Base-by-base conservation (phyloP, 2,797 vertebrate species). In the Sebastes hubbsi region DNA sequence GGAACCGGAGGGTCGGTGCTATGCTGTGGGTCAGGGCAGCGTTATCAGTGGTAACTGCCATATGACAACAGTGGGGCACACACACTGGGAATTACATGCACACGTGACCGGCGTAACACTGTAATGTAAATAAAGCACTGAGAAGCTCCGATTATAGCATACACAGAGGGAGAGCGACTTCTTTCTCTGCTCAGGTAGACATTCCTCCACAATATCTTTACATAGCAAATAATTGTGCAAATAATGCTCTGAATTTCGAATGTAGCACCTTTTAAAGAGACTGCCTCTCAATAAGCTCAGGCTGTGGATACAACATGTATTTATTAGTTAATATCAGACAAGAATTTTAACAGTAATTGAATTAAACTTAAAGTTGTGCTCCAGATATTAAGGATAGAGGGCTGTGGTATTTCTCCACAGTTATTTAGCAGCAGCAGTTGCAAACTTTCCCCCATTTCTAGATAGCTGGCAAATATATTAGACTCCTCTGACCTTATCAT, bases 401-500 rank as follows among this genome's bases (percentile, higher is more conserved):
- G 9, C 7, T 56, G 3, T 55, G 20, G 3, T 34, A n/a, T 62
- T 67, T 60, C 20, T 42, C 10, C 27, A 6, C 32, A 13, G 38
- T 42, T 55, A 16, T 25, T 63, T 49, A 46, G 13, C 36, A 73
- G 34, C 56, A 67, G 61, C 34, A 27, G 38, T 56, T 71, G 30
- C 25, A 55, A 54, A 46, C 12, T 34, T 30, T 11, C 8, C 38
- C 55, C 24, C 29, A 59, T 36, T 65, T 54, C 5, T 38, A 61
- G n/a, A 54, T 30, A 34, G 62, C 16, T 64, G 27, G n/a, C n/a
- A 71, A 30, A 24, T 8, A 27, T 34, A 8, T 12, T 12, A 22
- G 12, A 58, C 60, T 70, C 36, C 11, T 3, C 1, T 6, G 6
- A 22, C 52, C 25, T 71, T 38, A 16, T 49, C 29, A 14, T 38